phyloP scores from a whole-genome alignment of 2,888 invertebrate species.

The Aethes cnicana region DNA sequence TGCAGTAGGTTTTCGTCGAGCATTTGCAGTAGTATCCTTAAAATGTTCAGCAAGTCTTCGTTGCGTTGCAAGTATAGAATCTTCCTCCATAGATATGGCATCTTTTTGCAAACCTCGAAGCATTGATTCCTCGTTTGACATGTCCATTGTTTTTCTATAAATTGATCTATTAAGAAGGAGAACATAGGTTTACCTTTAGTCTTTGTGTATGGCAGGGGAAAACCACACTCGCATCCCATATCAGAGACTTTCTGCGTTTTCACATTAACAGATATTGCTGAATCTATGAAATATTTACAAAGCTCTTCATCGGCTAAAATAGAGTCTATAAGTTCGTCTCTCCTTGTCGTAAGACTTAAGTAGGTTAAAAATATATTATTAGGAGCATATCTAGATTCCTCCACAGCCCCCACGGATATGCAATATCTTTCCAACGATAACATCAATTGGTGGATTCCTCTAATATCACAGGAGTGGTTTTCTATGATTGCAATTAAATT shows the following conservation, averaged over 20 bases:
- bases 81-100: slow-evolving; percentile 85
- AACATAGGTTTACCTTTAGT: slow-evolving; percentile 70
- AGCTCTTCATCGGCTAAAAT: slow-evolving; percentile 66
- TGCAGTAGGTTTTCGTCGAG: slow-evolving; percentile 81
- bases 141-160: slow-evolving; percentile 78
- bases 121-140: slow-evolving; percentile 68
- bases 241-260: slow-evolving; percentile 63
- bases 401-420: slow-evolving; percentile 57
- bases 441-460: slow-evolving; percentile 64
- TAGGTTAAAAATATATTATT: slow-evolving; percentile 71
- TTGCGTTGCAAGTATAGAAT: slow-evolving; percentile 76
- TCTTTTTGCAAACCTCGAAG: slow-evolving; percentile 78
- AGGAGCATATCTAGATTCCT: slow-evolving; percentile 68
- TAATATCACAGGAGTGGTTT: slow-evolving; percentile 74
- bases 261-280: slow-evolving; percentile 81
- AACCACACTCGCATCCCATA: slow-evolving; percentile 82
- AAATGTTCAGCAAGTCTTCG: slow-evolving; percentile 74
- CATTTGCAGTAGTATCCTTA: slow-evolving; percentile 84
- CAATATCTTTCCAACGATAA: slow-evolving; percentile 70
- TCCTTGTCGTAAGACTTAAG: slow-evolving; percentile 53
- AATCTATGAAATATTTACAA: slow-evolving; percentile 79
- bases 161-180: slow-evolving; percentile 79
- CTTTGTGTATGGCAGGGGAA: slow-evolving; percentile 78
- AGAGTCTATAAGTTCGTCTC: slow-evolving; percentile 51
- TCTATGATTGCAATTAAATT: slow-evolving; percentile 72